These are phyloP conservation scores for Limnephilus auricula DNA, from an alignment of 2,888 invertebrate species.

Conservation along the genomic window DNA sequence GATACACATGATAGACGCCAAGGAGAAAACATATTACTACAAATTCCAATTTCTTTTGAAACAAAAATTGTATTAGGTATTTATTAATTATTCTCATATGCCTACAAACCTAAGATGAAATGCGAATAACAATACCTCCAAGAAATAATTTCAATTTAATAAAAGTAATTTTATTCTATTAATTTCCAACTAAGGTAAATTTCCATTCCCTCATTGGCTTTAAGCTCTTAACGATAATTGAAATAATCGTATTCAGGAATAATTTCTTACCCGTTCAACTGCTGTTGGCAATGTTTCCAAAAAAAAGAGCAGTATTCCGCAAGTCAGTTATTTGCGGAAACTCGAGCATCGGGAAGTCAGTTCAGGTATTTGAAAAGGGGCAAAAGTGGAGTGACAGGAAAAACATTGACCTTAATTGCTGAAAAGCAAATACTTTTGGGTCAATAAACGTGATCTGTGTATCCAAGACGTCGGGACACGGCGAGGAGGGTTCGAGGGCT, in stretches of 20 bases:
- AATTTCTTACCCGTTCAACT: background rate
- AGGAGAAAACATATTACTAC: background rate
- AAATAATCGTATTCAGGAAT: background rate
- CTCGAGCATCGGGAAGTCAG: background rate
- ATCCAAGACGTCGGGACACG: constrained; percentile 19
- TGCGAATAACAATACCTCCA: too few species aligned
- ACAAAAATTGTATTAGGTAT: too few species aligned
- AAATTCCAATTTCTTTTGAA: background rate
- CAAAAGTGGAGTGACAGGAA: constrained; percentile 48
- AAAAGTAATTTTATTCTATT: background rate
- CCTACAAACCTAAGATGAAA: background rate
- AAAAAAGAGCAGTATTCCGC: background rate
- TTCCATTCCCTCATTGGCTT: background rate
- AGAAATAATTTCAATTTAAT: background rate
- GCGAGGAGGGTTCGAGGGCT: constrained; percentile 34
- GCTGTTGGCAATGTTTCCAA: background rate
- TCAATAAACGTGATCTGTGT: constrained; percentile 54
- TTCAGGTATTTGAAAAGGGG: constrained; percentile 4
- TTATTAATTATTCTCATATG: too few species aligned
- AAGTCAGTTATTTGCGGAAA: background rate
- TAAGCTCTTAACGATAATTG: background rate
- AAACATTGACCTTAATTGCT: constrained; percentile 52
- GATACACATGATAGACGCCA: background rate
- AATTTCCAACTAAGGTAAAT: background rate
- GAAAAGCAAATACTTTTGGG: constrained; percentile 51